Evolutionary conservation across 2,113 vertebrate genomes (phyloP).

Genomic region (Melanotaenia duboulayi): DNA sequence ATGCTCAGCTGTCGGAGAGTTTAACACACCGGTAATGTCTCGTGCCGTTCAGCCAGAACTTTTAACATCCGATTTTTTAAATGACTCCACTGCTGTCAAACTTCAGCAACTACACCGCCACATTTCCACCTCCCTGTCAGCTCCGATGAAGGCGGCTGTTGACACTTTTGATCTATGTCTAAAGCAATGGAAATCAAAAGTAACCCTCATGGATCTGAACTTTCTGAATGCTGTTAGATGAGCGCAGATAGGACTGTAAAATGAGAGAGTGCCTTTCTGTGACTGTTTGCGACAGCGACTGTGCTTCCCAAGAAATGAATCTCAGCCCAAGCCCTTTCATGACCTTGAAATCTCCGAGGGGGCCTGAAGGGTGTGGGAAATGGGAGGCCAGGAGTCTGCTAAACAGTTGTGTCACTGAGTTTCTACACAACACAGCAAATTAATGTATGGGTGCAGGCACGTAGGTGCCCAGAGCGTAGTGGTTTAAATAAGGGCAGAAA

Average conservation of each 20-base stretch:
- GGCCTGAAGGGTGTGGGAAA: conserved; percentile 78
- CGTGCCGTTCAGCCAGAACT: conserved; percentile 42
- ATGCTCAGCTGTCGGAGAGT: conserved; percentile 75
- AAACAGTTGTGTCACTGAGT: conserved; percentile 78
- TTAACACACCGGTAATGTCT: conserved; percentile 59
- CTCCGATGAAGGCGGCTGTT: conserved; percentile 18
- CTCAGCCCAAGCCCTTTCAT: conserved; percentile 70
- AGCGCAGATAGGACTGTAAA: conserved; percentile 34
- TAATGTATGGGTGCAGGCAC: conserved; percentile 37
- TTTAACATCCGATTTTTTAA: conserved; percentile 35
- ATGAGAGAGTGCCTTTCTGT: conserved; percentile 30
- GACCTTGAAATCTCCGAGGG: conserved; percentile 80
- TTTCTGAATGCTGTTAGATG: background rate
- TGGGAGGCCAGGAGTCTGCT: conserved; percentile 69
- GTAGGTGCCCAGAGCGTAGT: conserved; percentile 38
- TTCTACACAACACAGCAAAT: conserved; percentile 64
- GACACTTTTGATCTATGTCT: conserved; percentile 20
- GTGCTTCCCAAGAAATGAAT: conserved; percentile 75
- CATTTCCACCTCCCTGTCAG: conserved; percentile 18
- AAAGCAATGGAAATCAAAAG: conserved; percentile 33
- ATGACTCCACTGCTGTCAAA: conserved; percentile 37
- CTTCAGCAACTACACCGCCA: conserved; percentile 5
- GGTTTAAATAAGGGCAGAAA: conserved; percentile 54
- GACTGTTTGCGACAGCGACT: conserved; percentile 41
- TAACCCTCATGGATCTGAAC: conserved; percentile 11